phyloP scores from a whole-genome alignment of 2,888 invertebrate species.

The Leptinotarsa tumamoca region DNA sequence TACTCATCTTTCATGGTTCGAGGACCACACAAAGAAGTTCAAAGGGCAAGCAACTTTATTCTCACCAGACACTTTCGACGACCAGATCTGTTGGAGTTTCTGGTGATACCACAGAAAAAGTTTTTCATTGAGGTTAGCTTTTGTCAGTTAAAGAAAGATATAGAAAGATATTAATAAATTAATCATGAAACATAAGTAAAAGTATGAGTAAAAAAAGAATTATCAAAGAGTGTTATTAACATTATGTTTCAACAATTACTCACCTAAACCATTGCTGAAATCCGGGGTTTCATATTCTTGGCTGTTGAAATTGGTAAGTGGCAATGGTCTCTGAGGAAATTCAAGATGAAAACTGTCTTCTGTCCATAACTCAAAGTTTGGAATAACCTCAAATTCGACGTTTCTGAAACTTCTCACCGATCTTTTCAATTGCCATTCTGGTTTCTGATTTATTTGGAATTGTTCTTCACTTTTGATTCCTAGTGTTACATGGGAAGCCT shows the following conservation, averaged over 20 bases:
- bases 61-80: no score
- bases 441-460: background rate
- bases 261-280: constrained; percentile 61
- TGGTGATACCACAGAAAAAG: no score
- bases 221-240: no score
- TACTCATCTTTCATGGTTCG: no score
- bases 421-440: background rate
- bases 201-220: no score
- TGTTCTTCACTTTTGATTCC: background rate
- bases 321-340: constrained; percentile 6
- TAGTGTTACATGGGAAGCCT: background rate
- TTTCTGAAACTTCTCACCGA: constrained; percentile 1
- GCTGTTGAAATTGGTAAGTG: constrained; percentile 14
- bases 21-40: no score
- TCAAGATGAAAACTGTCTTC: constrained; percentile 11
- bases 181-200: no score
- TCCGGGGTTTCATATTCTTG: constrained; percentile 63
- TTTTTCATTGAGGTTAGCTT: no score
- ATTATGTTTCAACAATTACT: constrained; percentile 1
- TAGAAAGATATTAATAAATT: no score
- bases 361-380: constrained; percentile 27
- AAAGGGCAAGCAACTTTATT: no score
- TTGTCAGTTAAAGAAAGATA: no score
- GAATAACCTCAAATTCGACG: constrained; percentile 15
- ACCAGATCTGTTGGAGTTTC: no score